A percentile compares a stretch with the other conserved stretches of the same genome.
Evolutionary conservation across 2,888 invertebrate genomes (phyloP).

Genomic region (Drymonia ruficornis): DNA sequence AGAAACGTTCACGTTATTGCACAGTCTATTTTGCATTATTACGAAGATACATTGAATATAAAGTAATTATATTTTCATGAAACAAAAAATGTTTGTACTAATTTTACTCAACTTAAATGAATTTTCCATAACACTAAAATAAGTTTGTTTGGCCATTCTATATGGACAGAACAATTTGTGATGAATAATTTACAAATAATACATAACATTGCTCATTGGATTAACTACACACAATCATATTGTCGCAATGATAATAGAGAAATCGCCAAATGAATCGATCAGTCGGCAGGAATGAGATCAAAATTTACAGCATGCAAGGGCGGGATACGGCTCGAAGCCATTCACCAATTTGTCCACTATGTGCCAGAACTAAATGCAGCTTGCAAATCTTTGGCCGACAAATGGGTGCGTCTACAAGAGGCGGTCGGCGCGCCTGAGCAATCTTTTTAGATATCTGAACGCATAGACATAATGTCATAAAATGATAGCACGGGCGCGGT

Average conservation of each 20-base stretch:
- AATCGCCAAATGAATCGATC: conserved; percentile 32
- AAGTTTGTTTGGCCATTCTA: conserved; percentile 47
- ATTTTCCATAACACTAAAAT: conserved; percentile 48
- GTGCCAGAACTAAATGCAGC: neutral
- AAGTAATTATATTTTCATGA: conserved; percentile 33
- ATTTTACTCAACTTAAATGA: conserved; percentile 65
- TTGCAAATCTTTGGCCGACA: neutral
- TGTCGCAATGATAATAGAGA: conserved; percentile 17
- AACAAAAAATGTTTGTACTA: conserved; percentile 71
- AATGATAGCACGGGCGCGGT: too few relatives aligned
- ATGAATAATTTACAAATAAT: conserved; percentile 48
- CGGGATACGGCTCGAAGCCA: conserved; percentile 2
- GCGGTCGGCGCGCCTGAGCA: too few relatives aligned
- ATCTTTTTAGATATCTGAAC: too few relatives aligned
- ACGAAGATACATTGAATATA: conserved; percentile 41
- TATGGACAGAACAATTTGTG: conserved; percentile 52
- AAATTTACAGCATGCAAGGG: conserved; percentile 48
- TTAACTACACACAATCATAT: conserved; percentile 26
- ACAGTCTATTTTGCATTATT: conserved; percentile 56
- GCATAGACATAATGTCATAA: too few relatives aligned
- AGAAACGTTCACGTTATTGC: conserved; percentile 62
- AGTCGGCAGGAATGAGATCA: conserved; percentile 74
- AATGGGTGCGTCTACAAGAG: too few relatives aligned
- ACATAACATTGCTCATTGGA: conserved; percentile 20
- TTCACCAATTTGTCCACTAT: neutral